Percentiles rank a stretch among this genome's conserved stretches.
Conservation (phyloP, 2,888 invertebrate genomes). For the Drosophila macrospina region DNA sequence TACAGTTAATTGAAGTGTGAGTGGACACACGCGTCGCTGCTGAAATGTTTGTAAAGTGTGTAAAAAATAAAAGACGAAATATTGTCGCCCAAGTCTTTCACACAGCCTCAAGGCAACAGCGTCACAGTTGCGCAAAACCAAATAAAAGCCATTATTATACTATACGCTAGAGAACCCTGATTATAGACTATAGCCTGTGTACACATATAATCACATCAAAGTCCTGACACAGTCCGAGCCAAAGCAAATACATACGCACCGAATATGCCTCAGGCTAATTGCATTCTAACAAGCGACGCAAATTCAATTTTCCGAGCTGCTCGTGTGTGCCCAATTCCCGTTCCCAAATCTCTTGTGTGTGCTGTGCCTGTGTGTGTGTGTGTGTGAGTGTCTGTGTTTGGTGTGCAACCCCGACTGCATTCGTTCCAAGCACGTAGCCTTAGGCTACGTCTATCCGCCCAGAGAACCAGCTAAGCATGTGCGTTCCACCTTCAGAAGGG, state of each 20-base stretch:
- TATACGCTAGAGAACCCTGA: constrained; percentile 2
- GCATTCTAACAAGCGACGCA: constrained; percentile 83
- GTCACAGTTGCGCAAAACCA: constrained; percentile 24
- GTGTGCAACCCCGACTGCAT: constrained; percentile 69
- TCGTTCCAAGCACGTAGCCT: constrained; percentile 69
- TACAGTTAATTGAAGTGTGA: constrained; percentile 62
- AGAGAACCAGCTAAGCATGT: constrained; percentile 6
- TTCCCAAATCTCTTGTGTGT: constrained; percentile 12
- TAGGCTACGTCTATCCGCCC: constrained; percentile 16
- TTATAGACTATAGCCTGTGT: constrained; percentile 16
- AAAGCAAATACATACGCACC: constrained; percentile 63
- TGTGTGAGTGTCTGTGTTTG: constrained; percentile 3
- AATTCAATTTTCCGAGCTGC: constrained; percentile 82
- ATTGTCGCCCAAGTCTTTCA: constrained; percentile 24
- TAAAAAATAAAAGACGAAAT: constrained; percentile 22
- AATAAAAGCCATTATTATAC: constrained; percentile 30
- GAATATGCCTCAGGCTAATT: constrained; percentile 81
- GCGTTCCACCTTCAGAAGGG: constrained; percentile 48
- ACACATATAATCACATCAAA: constrained; percentile 60
- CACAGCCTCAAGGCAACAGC: constrained; percentile 22
- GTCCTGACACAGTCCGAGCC: constrained; percentile 39
- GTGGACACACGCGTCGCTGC: constrained; percentile 15
- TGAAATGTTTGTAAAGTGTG: constrained; percentile 4
- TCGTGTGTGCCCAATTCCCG: constrained; percentile 60
- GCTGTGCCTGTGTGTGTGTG: constrained; percentile 11